Base-by-base conservation (phyloP, 1,140 invertebrate genomes). In the Hyphantria cunea region DNA sequence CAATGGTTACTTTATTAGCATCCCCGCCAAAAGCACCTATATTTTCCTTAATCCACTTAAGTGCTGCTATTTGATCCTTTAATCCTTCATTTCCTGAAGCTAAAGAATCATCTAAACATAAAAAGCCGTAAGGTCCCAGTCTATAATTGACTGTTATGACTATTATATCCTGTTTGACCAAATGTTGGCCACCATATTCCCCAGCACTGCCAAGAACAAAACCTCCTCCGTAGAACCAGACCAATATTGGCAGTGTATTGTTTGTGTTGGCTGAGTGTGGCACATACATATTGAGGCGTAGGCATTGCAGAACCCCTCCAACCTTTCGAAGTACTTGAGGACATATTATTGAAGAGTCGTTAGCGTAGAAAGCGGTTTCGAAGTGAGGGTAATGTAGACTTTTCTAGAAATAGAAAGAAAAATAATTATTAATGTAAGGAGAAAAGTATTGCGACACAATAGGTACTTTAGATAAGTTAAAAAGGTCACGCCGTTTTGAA, bases 181-280 rank as follows among this genome's bases (percentile, higher is more conserved):
- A 89, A 69, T 93, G 89, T 66, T 92, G 88, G 7, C 92, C 89
- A 3, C 85, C 61, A n/a, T 86, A 71, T 8, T 66, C 67, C 7
- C 61, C 68, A 39, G 71, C 78, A 4, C 71, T 92, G 14, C 91
- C 92, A 0, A 81, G 58, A 5, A 85, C 71, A 70, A 95, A 94
- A 13, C 86, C 93, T 13, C 95, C 95, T 7, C 95, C 95, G 75
- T 95, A 93, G 33, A 96, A 93, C 83, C 91, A 96, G 1, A 96
- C 92, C 82, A 96, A 92, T 0, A 96, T 94, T 0, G 95, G 93
- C 6, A 76, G 52, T 25, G 44, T 47, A 8, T 54, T 45, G 10
- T 56, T 41, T 7, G 11, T 13, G 3, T 14, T 48, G 10, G 17
- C 44, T 12, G 50, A 56, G 12, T 63, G 52, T n/a, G 82, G 82